phyloP scores from a whole-genome alignment of 2,113 vertebrate genomes.

The Camelus dromedarius region DNA sequence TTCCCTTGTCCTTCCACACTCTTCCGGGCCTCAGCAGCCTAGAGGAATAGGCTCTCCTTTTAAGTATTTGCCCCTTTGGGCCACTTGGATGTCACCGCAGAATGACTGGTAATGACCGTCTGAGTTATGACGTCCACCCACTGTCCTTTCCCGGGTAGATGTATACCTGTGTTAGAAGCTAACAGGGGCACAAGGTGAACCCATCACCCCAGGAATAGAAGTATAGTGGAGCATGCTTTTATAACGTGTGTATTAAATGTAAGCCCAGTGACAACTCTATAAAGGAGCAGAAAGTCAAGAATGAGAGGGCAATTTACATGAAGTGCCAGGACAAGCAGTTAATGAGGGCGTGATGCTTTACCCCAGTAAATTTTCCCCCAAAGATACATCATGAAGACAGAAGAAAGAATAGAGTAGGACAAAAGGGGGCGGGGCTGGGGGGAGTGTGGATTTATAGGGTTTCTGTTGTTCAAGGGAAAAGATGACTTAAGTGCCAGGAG shows the following conservation, averaged over 20 bases:
- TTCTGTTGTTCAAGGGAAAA: constrained; percentile 41
- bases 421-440: neutral
- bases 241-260: neutral
- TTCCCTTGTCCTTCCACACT: neutral
- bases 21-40: neutral
- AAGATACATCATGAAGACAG: neutral
- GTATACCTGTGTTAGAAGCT: constrained; percentile 29
- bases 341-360: neutral
- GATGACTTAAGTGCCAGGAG: constrained; percentile 67
- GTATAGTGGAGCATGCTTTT: neutral
- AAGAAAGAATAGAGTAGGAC: neutral
- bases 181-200: neutral
- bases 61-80: neutral
- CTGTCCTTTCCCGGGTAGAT: neutral
- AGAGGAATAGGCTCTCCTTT: neutral
- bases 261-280: neutral
- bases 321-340: neutral
- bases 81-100: neutral
- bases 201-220: neutral
- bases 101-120: neutral
- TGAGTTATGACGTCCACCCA: fast-evolving
- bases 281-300: neutral
- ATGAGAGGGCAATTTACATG: neutral
- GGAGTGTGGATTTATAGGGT: neutral
- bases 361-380: neutral